A percentile compares a stretch with the other conserved stretches of the same genome.
Conservation (phyloP, 1,140 invertebrate genomes). For the Plectrocnemia conspersa region DNA sequence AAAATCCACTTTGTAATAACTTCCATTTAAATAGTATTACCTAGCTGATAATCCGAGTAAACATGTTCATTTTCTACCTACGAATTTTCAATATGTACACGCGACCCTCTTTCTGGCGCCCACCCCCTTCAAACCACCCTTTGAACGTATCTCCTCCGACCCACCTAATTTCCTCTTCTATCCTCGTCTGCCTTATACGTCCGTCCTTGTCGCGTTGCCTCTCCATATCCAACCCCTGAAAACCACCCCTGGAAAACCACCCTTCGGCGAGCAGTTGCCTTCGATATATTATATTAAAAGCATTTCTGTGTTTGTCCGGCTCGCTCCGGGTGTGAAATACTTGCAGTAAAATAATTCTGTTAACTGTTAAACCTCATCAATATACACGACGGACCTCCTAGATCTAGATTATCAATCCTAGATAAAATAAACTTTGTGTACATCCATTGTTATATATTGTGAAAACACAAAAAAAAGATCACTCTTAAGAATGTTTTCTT, state of each 20-base stretch:
- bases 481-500: too few relatives aligned
- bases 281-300: conserved; percentile 27
- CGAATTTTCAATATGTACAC: conserved; percentile 24
- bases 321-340: conserved; percentile 21
- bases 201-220: conserved; percentile 4
- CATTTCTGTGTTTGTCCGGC: conserved; percentile 25
- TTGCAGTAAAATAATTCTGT: conserved; percentile 23
- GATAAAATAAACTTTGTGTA: too few relatives aligned
- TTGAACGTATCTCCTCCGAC: not conserved
- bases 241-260: not conserved
- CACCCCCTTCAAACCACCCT: not conserved
- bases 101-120: conserved; percentile 4
- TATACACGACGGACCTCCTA: conserved; percentile 9
- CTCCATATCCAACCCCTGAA: not conserved
- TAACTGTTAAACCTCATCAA: conserved; percentile 25
- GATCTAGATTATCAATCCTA: too few relatives aligned
- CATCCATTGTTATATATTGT: too few relatives aligned
- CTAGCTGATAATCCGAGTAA: conserved; percentile 21
- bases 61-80: conserved; percentile 24
- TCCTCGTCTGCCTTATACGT: not conserved
- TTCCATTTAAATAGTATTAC: conserved; percentile 17
- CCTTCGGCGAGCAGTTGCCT: conserved; percentile 15
- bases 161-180: not conserved
- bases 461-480: too few relatives aligned
- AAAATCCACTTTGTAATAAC: conserved; percentile 17